Percentiles rank a stretch among this genome's conserved stretches.
Evolutionary conservation across 2,888 invertebrate species (phyloP).

Genomic region (Terebella lapidaria): DNA sequence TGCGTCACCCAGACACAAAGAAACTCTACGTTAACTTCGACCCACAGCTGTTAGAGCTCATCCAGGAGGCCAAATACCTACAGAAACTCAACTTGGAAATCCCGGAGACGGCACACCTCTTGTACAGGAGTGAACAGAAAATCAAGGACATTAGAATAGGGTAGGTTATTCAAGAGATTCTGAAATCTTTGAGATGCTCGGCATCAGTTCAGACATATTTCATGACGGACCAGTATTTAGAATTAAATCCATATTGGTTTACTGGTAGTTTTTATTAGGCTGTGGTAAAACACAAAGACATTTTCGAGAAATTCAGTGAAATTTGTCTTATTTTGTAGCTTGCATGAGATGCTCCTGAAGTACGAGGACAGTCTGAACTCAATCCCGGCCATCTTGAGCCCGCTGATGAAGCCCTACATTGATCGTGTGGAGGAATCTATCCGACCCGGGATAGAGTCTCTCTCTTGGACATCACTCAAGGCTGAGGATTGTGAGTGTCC

Average conservation of each 20-base stretch:
- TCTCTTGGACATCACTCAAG: slow-evolving; percentile 73
- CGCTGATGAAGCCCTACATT: slow-evolving; percentile 81
- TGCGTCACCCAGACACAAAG: slow-evolving; percentile 55
- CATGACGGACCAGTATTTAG: too few species aligned
- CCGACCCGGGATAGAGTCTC: slow-evolving; percentile 73
- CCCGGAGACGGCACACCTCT: slow-evolving; percentile 46
- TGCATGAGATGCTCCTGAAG: slow-evolving; percentile 51
- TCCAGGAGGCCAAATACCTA: slow-evolving; percentile 52
- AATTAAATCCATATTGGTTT: too few species aligned
- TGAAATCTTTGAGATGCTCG: too few species aligned
- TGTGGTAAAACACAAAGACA: too few species aligned
- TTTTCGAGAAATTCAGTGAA: background rate
- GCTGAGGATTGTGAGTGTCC: slow-evolving; percentile 64
- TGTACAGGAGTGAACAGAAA: slow-evolving; percentile 45
- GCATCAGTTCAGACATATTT: too few species aligned
- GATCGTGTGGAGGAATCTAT: slow-evolving; percentile 78
- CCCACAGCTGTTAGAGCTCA: slow-evolving; percentile 50
- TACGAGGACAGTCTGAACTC: slow-evolving; percentile 42
- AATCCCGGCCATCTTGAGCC: slow-evolving; percentile 74
- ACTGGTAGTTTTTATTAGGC: too few species aligned
- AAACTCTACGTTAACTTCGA: slow-evolving; percentile 53
- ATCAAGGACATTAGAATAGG: slow-evolving; percentile 40
- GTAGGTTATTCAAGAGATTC: too few species aligned
- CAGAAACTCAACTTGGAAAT: slow-evolving; percentile 50
- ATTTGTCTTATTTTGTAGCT: slow-evolving; percentile 35